These are phyloP conservation scores for Molorchus minor DNA, from an alignment of 2,888 invertebrate genomes.

Conservation along the genomic window DNA sequence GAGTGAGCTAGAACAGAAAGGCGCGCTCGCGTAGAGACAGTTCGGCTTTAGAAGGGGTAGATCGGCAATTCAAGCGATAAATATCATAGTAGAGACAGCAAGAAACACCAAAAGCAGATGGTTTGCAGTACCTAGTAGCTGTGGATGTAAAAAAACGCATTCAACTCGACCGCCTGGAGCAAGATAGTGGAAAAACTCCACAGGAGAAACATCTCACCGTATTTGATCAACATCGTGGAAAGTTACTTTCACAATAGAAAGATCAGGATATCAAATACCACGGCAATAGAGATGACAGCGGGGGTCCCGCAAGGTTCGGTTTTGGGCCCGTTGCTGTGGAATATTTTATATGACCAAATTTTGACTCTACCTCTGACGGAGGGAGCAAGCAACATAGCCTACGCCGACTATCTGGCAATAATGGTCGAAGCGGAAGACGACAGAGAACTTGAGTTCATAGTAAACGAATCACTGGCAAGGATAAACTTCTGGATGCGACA, in stretches of 20 bases:
- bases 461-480: background rate
- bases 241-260: background rate
- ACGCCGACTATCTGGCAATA: background rate
- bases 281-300: background rate
- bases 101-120: background rate
- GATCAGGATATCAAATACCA: background rate
- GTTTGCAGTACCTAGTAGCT: background rate
- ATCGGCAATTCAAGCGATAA: background rate
- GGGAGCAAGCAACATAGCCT: background rate
- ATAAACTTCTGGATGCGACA: background rate
- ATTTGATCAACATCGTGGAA: background rate
- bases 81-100: background rate
- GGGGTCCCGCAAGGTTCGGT: background rate
- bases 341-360: background rate
- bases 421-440: background rate
- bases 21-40: background rate
- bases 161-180: too few species aligned
- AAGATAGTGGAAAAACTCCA: background rate
- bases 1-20: background rate
- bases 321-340: background rate
- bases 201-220: background rate
- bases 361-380: background rate
- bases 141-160: too few species aligned
- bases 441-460: background rate
- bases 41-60: background rate